Base-by-base conservation (phyloP, 2,888 invertebrate genomes). In the Molanna angustata region DNA sequence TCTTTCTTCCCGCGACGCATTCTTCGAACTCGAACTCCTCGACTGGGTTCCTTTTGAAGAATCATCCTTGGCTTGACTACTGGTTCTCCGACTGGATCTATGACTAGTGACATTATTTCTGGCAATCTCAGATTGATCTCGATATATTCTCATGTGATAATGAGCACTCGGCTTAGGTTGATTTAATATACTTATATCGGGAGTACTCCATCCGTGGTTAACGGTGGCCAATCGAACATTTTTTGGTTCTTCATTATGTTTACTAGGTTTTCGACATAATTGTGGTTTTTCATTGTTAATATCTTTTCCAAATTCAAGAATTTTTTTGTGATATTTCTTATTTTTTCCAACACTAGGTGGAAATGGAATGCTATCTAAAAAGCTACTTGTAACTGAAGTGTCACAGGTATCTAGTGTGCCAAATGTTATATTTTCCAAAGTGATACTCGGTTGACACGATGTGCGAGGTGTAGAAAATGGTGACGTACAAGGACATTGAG, bases 401-500 rank as follows among this genome's bases (percentile, higher is more conserved):
- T 74, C 70, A 7, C 75, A 72, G 20, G 78, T 73, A 63, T 80
- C 79, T 59, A 64, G 63, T 11, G 76, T 72, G 13, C 79, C 79
- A 22, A 79, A 72, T 55, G 76, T 73, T 41, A 70, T 63, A 61
- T 76, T 80, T 61, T 80, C 80, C 1, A 80, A 80, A 3, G 79
- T 79, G 3, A 78, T 76, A 57, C 80, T 79, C 4, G 76, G 74
- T 46, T 78, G 80, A 60, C 80, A 80, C 2, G 85, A 85, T 20
- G 85, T 84, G 56, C 85, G 73, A 1, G 86, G 86, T 0, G 86
- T 86, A 2, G 86, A 86, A 64, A 86, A 86, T 0, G 86, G 86
- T 1, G 86, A 87, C 1, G 83, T 84, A 65, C 86, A 86, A 54
- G 83, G 78, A 65, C 86, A 87, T 62, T 86, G 84, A 52, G 82